A percentile compares a stretch with the other conserved stretches of the same genome.
These are phyloP conservation scores for Eclectus roratus DNA, from an alignment of 2,113 vertebrate species.

Conservation along the genomic window DNA sequence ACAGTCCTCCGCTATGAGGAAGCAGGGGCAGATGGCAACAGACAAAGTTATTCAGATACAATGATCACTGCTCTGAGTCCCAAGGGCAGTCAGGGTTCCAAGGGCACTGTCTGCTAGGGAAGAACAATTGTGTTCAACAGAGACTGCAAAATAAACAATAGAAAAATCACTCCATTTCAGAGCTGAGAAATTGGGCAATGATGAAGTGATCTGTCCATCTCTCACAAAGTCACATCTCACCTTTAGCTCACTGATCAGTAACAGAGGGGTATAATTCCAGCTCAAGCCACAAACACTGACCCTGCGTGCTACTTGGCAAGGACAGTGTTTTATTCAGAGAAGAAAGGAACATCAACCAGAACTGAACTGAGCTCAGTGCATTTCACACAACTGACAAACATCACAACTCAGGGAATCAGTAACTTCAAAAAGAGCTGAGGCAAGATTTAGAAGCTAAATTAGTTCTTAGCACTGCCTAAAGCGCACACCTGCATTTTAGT, in stretches of 20 bases:
- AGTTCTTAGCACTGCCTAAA: neutral
- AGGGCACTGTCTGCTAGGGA: neutral
- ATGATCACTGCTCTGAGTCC: neutral
- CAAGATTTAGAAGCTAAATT: neutral
- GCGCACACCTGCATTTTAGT: neutral
- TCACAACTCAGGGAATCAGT: neutral
- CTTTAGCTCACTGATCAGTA: neutral
- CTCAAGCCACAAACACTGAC: neutral
- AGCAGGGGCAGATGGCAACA: neutral
- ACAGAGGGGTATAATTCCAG: neutral
- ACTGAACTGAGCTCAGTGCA: neutral
- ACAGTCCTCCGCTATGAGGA: neutral
- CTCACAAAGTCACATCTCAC: neutral
- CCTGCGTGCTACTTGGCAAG: neutral
- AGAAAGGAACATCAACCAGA: neutral
- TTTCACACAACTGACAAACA: neutral
- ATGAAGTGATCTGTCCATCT: neutral
- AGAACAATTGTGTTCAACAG: neutral
- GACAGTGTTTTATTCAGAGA: neutral
- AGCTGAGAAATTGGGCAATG: neutral
- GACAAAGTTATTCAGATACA: neutral
- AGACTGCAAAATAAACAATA: neutral
- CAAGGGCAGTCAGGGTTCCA: neutral
- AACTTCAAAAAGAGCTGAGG: neutral
- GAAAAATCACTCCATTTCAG: neutral